A percentile compares a stretch with the other conserved stretches of the same genome.
Conservation (phyloP, 2,113 vertebrate species). For the Electrona antarctica region DNA sequence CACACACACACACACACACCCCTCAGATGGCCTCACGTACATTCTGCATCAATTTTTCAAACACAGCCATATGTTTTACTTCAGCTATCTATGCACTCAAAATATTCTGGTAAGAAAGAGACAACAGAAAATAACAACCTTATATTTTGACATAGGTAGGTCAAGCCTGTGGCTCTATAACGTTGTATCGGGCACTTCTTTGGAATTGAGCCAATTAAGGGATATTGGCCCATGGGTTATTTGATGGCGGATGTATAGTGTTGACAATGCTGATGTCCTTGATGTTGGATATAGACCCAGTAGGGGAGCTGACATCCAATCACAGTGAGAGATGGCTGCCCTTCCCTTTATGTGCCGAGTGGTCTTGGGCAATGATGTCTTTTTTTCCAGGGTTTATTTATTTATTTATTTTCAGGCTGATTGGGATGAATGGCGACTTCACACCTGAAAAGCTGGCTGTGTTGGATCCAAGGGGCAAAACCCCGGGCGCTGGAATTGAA, state of each 20-base stretch:
- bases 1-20: slow-evolving; percentile 37
- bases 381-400: not conserved
- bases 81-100: slow-evolving; percentile 47
- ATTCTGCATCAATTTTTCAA: slow-evolving; percentile 72
- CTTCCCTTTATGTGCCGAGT: slow-evolving; percentile 65
- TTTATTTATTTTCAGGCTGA: slow-evolving; percentile 37
- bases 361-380: slow-evolving; percentile 62
- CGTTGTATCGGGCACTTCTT: slow-evolving; percentile 40
- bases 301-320: slow-evolving; percentile 72
- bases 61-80: slow-evolving; percentile 69
- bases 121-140: slow-evolving; percentile 1
- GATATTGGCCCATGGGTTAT: slow-evolving; percentile 65
- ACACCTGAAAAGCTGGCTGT: slow-evolving; percentile 46
- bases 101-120: slow-evolving; percentile 54
- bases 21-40: slow-evolving; percentile 60
- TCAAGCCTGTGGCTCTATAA: slow-evolving; percentile 32
- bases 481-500: too few species aligned
- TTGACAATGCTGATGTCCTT: slow-evolving; percentile 64
- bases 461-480: too few species aligned
- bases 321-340: slow-evolving; percentile 62
- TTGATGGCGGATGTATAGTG: slow-evolving; percentile 66
- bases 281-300: slow-evolving; percentile 68
- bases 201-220: slow-evolving; percentile 64
- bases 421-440: slow-evolving; percentile 38
- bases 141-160: slow-evolving; percentile 30